Percentiles rank a stretch among this genome's conserved stretches.
These are phyloP conservation scores for Cyphomyrus plagiostoma DNA, from an alignment of 2,113 vertebrate genomes.

Conservation along the genomic window DNA sequence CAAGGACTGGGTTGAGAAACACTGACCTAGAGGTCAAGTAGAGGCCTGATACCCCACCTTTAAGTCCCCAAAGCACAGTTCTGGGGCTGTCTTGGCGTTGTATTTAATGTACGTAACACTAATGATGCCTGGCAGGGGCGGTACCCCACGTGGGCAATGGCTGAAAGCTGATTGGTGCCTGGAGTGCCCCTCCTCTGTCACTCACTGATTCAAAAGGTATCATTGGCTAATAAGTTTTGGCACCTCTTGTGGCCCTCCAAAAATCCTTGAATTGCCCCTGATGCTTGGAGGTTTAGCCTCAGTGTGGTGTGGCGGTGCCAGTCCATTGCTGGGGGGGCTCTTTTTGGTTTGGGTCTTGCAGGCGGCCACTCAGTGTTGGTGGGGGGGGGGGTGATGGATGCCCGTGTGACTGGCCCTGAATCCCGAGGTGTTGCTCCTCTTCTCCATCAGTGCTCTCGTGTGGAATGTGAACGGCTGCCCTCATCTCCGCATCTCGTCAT, in stretches of 20 bases:
- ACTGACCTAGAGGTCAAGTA: neutral
- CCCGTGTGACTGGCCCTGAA: neutral
- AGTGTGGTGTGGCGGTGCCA: neutral
- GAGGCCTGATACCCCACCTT: neutral
- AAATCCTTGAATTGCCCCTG: neutral
- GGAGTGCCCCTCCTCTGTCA: neutral
- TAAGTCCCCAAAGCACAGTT: neutral
- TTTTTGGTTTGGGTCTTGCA: neutral
- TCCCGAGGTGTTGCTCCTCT: neutral
- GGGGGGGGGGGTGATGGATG: neutral
- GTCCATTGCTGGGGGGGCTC: neutral
- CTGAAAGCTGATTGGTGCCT: neutral
- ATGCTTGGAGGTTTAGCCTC: neutral
- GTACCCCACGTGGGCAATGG: neutral
- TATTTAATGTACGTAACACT: neutral
- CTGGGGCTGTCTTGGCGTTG: neutral
- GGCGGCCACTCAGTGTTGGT: neutral
- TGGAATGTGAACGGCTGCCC: neutral
- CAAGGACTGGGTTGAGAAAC: neutral
- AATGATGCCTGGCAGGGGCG: neutral
- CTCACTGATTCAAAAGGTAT: neutral
- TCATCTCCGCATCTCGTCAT: neutral
- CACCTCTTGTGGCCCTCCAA: neutral
- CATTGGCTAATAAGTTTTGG: neutral
- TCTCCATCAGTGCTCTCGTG: neutral